Conservation (phyloP, 2,797 vertebrate genomes). For the Huso huso region DNA sequence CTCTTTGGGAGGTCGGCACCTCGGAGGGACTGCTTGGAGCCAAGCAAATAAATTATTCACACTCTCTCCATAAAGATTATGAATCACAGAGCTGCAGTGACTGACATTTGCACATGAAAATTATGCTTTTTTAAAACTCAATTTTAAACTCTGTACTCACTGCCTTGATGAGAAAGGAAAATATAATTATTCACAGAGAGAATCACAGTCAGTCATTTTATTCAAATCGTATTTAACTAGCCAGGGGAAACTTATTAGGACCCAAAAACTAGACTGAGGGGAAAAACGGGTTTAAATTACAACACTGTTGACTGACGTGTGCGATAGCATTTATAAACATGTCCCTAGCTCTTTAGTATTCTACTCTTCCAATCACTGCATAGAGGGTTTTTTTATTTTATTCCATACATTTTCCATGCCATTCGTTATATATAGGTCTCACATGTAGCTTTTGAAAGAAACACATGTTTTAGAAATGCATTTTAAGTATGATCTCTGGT, state of each 20-base stretch:
- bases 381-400: too few relatives aligned
- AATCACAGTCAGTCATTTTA: not conserved
- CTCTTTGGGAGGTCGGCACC: not conserved
- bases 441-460: too few relatives aligned
- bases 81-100: not conserved
- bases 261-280: not conserved
- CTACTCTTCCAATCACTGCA: too few relatives aligned
- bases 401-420: too few relatives aligned
- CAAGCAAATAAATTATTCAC: not conserved
- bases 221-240: not conserved
- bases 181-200: not conserved
- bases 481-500: too few relatives aligned
- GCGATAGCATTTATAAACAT: too few relatives aligned
- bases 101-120: slow-evolving; percentile 2
- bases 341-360: too few relatives aligned
- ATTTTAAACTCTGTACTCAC: not conserved
- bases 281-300: not conserved
- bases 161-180: not conserved
- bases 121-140: not conserved
- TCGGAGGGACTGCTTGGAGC: not conserved
- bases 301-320: not conserved
- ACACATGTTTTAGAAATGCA: too few relatives aligned
- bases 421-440: too few relatives aligned
- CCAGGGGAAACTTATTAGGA: not conserved
- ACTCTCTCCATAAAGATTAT: not conserved